Conservation (phyloP, 23 tunicate species). For the Diplosoma virens region DNA sequence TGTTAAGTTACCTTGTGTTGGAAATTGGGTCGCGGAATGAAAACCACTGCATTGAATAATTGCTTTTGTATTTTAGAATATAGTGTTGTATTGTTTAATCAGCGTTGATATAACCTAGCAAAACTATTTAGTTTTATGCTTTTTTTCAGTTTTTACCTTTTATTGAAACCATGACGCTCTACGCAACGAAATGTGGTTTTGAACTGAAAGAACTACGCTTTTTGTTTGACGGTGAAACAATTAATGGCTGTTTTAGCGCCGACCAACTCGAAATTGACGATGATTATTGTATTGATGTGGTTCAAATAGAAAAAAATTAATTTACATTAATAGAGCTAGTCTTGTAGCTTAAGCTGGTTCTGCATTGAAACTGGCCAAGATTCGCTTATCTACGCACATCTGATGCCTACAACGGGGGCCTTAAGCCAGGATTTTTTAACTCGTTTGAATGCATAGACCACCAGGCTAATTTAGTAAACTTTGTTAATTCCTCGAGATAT, state of each 20-base stretch:
- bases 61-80: not conserved
- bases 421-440: too few species aligned
- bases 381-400: too few species aligned
- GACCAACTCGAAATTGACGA: slow-evolving; percentile 33
- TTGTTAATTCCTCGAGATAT: too few species aligned
- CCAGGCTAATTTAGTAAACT: too few species aligned
- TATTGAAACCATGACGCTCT: not conserved
- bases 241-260: slow-evolving; percentile 14
- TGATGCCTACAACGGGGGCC: too few species aligned
- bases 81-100: too few species aligned
- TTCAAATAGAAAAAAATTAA: not conserved
- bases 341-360: too few species aligned
- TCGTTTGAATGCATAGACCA: too few species aligned
- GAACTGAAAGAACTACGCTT: not conserved
- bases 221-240: slow-evolving; percentile 39
- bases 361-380: too few species aligned
- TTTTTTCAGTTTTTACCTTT: slow-evolving; percentile 16
- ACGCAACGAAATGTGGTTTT: not conserved
- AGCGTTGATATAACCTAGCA: too few species aligned
- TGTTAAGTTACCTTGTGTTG: too few species aligned
- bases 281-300: slow-evolving; percentile 45
- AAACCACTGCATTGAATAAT: not conserved
- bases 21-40: not conserved
- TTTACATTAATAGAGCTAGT: too few species aligned
- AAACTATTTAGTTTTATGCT: not conserved